phyloP scores from a whole-genome alignment of 2,113 vertebrate genomes.

The Trichomycterus rosablanca region DNA sequence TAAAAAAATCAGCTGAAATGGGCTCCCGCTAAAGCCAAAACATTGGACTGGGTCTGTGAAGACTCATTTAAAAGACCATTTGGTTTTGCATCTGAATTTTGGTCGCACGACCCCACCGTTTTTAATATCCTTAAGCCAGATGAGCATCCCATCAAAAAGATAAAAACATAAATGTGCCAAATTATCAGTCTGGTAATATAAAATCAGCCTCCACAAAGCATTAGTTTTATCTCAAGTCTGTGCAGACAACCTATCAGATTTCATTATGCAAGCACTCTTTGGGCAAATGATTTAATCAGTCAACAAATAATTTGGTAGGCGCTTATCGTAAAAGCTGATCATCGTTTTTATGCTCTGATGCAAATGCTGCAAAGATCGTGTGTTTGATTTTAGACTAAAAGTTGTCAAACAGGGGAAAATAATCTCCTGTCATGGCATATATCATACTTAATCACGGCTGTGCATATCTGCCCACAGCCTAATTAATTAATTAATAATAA shows the following conservation, averaged over 20 bases:
- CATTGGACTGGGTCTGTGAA: conserved; percentile 44
- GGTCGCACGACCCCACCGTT: neutral
- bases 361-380: neutral
- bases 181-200: conserved; percentile 6
- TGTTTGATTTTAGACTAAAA: neutral
- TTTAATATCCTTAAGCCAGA: conserved; percentile 28
- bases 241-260: conserved; percentile 46
- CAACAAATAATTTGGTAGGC: conserved; percentile 44
- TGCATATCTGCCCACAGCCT: conserved; percentile 48
- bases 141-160: neutral
- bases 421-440: conserved; percentile 16
- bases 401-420: neutral
- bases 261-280: conserved; percentile 44
- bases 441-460: conserved; percentile 42
- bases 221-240: conserved; percentile 28
- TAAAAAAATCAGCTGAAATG: conserved; percentile 39
- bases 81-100: conserved; percentile 24
- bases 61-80: conserved; percentile 30
- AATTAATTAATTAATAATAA: conserved; percentile 56
- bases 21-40: conserved; percentile 38
- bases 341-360: conserved; percentile 23
- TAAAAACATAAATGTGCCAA: conserved; percentile 1
- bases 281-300: conserved; percentile 50
- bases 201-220: conserved; percentile 23
- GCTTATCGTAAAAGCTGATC: conserved; percentile 41